phyloP scores from a whole-genome alignment of 2,888 invertebrate species.

The Chaetoderma sp. region DNA sequence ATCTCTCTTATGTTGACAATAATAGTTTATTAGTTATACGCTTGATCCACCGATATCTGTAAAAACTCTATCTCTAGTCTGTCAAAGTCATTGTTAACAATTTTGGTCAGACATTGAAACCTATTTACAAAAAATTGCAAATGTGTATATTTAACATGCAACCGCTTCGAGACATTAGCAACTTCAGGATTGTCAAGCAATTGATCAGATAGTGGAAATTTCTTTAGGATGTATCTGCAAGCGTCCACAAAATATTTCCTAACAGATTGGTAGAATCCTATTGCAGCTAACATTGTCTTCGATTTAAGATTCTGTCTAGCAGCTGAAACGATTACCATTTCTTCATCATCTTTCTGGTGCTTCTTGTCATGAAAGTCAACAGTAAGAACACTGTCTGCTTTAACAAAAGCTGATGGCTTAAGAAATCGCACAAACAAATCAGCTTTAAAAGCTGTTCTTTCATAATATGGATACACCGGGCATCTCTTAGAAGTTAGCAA shows the following conservation, averaged over 20 bases:
- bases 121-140: conserved; percentile 23
- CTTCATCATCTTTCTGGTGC: not conserved
- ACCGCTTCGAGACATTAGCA: conserved; percentile 24
- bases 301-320: conserved; percentile 11
- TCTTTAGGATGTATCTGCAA: conserved; percentile 28
- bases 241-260: conserved; percentile 22
- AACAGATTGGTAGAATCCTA: conserved; percentile 22
- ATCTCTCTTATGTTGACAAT: too few relatives aligned
- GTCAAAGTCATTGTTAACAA: too few relatives aligned
- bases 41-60: conserved; percentile 19
- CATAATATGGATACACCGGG: conserved; percentile 29
- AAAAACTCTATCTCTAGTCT: conserved; percentile 28
- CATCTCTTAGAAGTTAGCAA: conserved; percentile 22
- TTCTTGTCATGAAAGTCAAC: conserved; percentile 11
- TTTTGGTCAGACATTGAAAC: conserved; percentile 19
- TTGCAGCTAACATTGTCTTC: conserved; percentile 25
- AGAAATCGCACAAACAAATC: conserved; percentile 21
- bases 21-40: too few relatives aligned
- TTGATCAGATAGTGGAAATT: conserved; percentile 35
- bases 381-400: conserved; percentile 2
- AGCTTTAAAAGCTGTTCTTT: conserved; percentile 5
- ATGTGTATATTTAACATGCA: not conserved
- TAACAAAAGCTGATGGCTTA: conserved; percentile 21
- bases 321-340: conserved; percentile 7
- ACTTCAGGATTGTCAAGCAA: conserved; percentile 31